Evolutionary conservation across 2,888 invertebrate genomes (phyloP), one percentile per base, ranked within the genome.

Genomic region (Oithona nana): DNA sequence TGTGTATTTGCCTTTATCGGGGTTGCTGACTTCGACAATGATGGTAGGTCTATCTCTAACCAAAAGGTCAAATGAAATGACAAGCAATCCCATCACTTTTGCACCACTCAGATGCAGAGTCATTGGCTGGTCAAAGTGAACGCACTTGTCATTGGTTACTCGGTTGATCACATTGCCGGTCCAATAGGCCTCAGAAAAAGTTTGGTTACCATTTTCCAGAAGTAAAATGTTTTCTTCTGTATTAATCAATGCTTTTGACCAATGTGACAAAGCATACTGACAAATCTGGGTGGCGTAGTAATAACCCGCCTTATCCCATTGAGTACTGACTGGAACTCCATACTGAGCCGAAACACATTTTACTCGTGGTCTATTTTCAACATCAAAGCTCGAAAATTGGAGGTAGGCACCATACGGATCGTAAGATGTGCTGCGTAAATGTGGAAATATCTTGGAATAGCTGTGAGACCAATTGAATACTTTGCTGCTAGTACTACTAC

Each of bases 231-330:
- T 78, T 0, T 90, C 88, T 0, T 54, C 24, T 20, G 20, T 2
- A 11, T 8, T 16, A 26, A 22, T 20, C 22, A 50, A 22, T 16
- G 59, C 49, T 29, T 59, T 59, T 4, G 59, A 59, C 59, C 54
- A 98, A 75, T 98, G 98, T 11, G 94, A 89, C 63, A 98, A 75
- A 0, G 92, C 98, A 73, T 90, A 98, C 73, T 98, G 98, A 4
- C 97, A 94, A 67, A 98, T 94, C 76, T 98, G 97, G 1, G 94
- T 97, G 0, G 97, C 94, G 75, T 98, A 98, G 74, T 84, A 92
- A 74, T 97, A 95, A 0, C 97, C 97, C 66, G 83, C 82, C 39
- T 86, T 84, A 69, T 92, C 88, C 98, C 98, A 98, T 71, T 94
- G 94, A 0, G 86, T 89, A n/a, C 90, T 90, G 61, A 94, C 83